Evolutionary conservation across 2,797 vertebrate genomes (phyloP).

Genomic region (Buphagus erythrorhynchus): DNA sequence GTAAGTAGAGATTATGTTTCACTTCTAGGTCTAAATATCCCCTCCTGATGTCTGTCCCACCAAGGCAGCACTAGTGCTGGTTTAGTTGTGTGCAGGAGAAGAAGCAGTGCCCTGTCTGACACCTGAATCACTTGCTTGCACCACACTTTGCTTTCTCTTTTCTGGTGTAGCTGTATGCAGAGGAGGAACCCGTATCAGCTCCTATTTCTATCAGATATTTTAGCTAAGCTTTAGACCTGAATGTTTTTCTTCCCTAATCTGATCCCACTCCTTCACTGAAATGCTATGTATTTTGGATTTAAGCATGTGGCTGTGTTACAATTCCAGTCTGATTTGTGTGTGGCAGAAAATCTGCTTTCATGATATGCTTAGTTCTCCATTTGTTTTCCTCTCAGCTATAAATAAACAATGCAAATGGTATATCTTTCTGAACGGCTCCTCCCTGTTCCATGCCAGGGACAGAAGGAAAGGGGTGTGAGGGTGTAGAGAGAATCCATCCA

Average conservation of each 20-base stretch:
- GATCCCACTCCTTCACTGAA: neutral
- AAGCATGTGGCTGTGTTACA: neutral
- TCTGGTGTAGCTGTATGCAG: neutral
- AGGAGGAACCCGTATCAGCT: neutral
- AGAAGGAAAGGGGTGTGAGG: neutral
- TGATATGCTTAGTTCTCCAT: neutral
- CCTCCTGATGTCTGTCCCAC: neutral
- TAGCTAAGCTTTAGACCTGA: neutral
- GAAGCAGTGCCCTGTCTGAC: neutral
- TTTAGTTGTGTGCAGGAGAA: neutral
- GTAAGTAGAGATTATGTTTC: neutral
- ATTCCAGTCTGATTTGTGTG: neutral
- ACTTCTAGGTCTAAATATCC: neutral
- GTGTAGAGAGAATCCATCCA: neutral
- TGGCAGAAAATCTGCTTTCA: neutral
- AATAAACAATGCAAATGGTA: neutral
- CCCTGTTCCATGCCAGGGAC: neutral
- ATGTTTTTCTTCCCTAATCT: neutral
- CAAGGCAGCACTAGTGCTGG: neutral
- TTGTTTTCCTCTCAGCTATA: neutral
- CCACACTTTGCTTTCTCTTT: fast-evolving
- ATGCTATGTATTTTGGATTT: neutral
- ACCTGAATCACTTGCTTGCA: neutral
- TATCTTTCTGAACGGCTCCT: neutral
- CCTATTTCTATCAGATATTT: neutral